phyloP scores from a whole-genome alignment of 2,113 vertebrate genomes.

The Muntiacus muntjak region DNA sequence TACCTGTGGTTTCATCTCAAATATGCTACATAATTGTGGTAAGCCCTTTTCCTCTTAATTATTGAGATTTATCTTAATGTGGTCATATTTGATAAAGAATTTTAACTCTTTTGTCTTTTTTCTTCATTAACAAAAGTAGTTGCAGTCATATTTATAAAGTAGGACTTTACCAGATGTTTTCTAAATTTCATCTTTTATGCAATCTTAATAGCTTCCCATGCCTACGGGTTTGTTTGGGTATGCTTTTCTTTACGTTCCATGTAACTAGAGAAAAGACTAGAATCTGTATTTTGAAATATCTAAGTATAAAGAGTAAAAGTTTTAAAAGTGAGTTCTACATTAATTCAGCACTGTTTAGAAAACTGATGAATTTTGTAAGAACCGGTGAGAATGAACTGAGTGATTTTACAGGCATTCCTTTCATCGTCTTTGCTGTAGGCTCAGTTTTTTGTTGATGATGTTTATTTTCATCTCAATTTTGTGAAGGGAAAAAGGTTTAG shows the following conservation, averaged over 20 bases:
- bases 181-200: background rate
- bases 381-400: background rate
- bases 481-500: background rate
- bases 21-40: background rate
- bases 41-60: background rate
- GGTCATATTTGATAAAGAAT: background rate
- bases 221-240: background rate
- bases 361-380: background rate
- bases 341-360: background rate
- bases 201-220: background rate
- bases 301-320: background rate
- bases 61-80: background rate
- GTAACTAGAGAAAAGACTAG: background rate
- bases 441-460: background rate
- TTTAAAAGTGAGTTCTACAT: background rate
- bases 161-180: background rate
- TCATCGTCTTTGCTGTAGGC: background rate
- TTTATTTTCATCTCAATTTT: slow-evolving; percentile 19
- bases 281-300: background rate
- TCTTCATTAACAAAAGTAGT: background rate
- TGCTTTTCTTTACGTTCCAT: background rate
- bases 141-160: background rate
- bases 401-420: background rate
- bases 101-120: slow-evolving; percentile 1
- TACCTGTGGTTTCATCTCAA: background rate